Conservation (phyloP, 2,113 vertebrate species). For the Pithys albifrons region DNA sequence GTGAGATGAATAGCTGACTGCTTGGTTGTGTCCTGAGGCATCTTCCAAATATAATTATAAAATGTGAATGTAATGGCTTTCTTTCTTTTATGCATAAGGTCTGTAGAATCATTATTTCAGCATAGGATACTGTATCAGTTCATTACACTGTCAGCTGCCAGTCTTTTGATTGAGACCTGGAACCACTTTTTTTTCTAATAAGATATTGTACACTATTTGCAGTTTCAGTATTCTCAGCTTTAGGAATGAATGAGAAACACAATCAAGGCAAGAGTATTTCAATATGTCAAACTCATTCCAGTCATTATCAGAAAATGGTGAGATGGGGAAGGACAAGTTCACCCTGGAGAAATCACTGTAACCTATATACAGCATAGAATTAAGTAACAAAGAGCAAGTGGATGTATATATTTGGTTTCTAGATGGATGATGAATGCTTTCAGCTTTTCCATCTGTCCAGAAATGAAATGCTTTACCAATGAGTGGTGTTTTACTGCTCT, state of each 20-base stretch:
- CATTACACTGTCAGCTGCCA: background rate
- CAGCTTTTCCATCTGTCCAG: slow-evolving; percentile 30
- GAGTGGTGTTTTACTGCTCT: slow-evolving; percentile 7
- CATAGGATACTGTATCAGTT: background rate
- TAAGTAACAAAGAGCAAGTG: slow-evolving; percentile 36
- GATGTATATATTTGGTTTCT: slow-evolving; percentile 28
- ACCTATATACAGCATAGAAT: slow-evolving; percentile 13
- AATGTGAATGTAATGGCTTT: slow-evolving; percentile 25
- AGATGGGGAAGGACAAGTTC: slow-evolving; percentile 49
- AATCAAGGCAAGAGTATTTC: slow-evolving; percentile 6
- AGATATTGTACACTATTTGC: slow-evolving; percentile 23
- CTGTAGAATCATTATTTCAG: background rate
- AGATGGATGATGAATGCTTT: background rate
- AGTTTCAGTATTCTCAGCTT: slow-evolving; percentile 10
- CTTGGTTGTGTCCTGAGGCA: slow-evolving; percentile 38
- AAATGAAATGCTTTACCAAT: background rate
- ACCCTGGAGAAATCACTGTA: slow-evolving; percentile 51
- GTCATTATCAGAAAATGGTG: slow-evolving; percentile 26
- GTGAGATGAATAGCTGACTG: slow-evolving; percentile 15
- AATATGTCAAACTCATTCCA: slow-evolving; percentile 47
- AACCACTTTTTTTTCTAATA: slow-evolving; percentile 47
- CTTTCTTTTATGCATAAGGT: background rate
- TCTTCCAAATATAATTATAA: slow-evolving; percentile 55
- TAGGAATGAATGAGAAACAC: slow-evolving; percentile 37
- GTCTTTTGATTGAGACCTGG: slow-evolving; percentile 18